These are phyloP conservation scores for Dasyornis broadbenti DNA, from an alignment of 2,113 vertebrate species.

Conservation along the genomic window DNA sequence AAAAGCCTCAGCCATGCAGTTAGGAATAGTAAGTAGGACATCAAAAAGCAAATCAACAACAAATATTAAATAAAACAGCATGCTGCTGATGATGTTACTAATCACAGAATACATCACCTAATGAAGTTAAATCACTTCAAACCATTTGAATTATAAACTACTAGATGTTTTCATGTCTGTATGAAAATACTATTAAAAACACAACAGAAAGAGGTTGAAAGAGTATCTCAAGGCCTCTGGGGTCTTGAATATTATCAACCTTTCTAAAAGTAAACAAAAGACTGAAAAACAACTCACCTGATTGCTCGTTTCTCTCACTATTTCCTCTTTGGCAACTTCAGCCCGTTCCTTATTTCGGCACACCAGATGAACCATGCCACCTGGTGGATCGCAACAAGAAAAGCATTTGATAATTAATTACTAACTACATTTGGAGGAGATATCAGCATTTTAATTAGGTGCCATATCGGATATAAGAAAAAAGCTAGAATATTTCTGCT, in stretches of 20 bases:
- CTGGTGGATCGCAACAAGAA: conserved; percentile 65
- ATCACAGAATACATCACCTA: neutral
- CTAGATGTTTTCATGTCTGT: neutral
- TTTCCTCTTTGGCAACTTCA: conserved; percentile 76
- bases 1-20: neutral
- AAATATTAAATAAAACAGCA: neutral
- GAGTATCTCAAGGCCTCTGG: neutral
- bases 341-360: conserved; percentile 76
- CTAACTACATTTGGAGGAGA: neutral
- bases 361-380: conserved; percentile 83
- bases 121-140: neutral
- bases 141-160: neutral
- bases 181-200: neutral
- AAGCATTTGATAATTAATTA: neutral
- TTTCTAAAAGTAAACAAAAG: neutral
- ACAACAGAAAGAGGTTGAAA: neutral
- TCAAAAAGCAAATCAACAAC: neutral
- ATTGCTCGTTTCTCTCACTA: conserved; percentile 73
- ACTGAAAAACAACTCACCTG: conserved; percentile 55
- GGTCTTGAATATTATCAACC: neutral
- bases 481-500: neutral
- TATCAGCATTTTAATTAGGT: neutral
- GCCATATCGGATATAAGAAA: neutral
- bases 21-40: neutral
- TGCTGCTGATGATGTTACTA: neutral